Evolutionary conservation across 2,888 invertebrate species (phyloP), one percentile per base, ranked within the genome.

Genomic region (Bellardia pandia): DNA sequence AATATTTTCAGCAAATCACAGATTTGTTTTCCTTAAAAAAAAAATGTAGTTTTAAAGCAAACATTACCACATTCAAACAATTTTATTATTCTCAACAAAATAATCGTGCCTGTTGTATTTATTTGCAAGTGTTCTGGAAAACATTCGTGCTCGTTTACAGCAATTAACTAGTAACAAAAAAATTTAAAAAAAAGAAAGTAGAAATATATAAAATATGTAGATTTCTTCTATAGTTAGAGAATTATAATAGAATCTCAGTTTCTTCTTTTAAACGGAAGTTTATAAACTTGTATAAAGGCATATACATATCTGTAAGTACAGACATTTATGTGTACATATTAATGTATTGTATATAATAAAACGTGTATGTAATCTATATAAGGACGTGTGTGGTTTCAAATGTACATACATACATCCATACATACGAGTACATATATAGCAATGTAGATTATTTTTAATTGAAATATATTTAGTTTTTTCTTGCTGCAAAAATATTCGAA

Each of bases 211-310:
- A 74, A 74, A 74, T 74, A 56, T 60, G 60, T 30, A 42, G 40
- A 58, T 58, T 60, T 72, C 4, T 45, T 33, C 33, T 58, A 58
- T 33, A 58, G 11, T 13, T 33, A 40, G 60, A 58, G 45, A 74
- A 74, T 58, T 60, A 68, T 68, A 77, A 77, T 68, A 77, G 68
- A 69, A 69, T 69, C 51, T 69, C 48, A 69, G 51, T 23, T 51
- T 14, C 48, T 33, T 30, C n/a, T n/a, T 68, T 33, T 9, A 51
- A 33, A 51, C 48, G 51, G 69, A 69, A 69, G 48, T 69, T 51
- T 69, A 51, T 64, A 68, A 68, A 45, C 64, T 42, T 42, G 62
- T 62, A 45, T 45, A 45, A 45, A 45, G 3, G 13, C 45, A 45
- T 11, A 45, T 23, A 1, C 1, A 1, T 13, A 45, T 45, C 9